Evolutionary conservation across 1,140 invertebrate genomes (phyloP), one percentile per base, ranked within the genome.

Genomic region (Macrobrachium rosenbergii): DNA sequence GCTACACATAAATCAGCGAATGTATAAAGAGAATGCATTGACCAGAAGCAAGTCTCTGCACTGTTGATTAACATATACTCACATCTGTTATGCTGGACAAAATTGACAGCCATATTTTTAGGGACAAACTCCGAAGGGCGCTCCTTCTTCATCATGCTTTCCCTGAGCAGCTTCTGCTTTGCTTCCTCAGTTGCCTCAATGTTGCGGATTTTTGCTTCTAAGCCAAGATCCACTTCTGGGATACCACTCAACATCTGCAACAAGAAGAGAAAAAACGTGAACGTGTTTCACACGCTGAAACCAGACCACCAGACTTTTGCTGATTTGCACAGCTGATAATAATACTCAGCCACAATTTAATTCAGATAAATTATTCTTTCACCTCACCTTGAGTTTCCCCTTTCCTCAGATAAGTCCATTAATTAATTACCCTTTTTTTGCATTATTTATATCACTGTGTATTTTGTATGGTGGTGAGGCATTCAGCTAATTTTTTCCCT

Each of bases 211-310:
- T 99, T 99, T 0, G 97, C 98, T 95, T 99, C 98, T 90, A 99
- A 99, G 62, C 99, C 99, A 67, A 99, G 93, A 93, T 99, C 99
- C 2, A 99, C 97, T 94, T 99, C 99, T n/a, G 99, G 99, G 89
- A 99, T 99, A 82, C 99, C 99, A 91, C 97, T 99, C 5, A 99
- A 93, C 99, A 99, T 99, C 94, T 99, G 72, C 10, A 59, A 67
- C 21, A 77, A 60, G 64, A 63, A 63, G 64, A 60, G 8, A 77
- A 43, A 52, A 52, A 11, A 77, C 19, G 6, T 14, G 10, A 77
- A 77, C 8, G 0, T 77, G 28, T n/a, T n/a, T n/a, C 19, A 77
- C 10, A 11, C 2, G 5, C n/a, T 21, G 73, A 21, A 23, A 76
- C 37, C 5, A 19, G 63, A 64, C 63, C 63, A 64, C 3, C 28